Evolutionary conservation across 2,797 vertebrate species (phyloP).

Genomic region (Thamnophis elegans): DNA sequence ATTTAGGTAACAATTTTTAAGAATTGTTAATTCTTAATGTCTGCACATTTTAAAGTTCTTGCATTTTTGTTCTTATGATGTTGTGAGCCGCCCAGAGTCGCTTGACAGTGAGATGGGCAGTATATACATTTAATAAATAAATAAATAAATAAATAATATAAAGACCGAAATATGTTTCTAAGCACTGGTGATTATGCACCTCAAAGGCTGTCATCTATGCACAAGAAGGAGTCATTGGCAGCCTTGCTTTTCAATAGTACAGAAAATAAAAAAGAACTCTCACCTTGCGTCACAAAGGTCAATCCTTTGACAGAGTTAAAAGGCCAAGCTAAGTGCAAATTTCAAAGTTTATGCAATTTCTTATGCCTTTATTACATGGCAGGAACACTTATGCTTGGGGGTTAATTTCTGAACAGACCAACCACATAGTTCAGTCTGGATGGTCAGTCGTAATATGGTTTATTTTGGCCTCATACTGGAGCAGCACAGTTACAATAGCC

Average conservation of each 20-base stretch:
- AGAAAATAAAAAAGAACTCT: neutral
- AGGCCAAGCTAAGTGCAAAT: neutral
- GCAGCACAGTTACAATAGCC: neutral
- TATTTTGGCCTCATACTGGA: neutral
- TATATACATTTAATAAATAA: neutral
- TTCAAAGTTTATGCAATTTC: neutral
- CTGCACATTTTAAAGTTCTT: neutral
- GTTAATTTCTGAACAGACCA: neutral
- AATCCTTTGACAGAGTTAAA: neutral
- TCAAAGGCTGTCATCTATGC: neutral
- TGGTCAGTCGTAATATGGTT: neutral
- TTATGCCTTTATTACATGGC: neutral
- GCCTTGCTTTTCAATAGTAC: neutral
- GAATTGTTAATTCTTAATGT: neutral
- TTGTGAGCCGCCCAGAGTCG: neutral
- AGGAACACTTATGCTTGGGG: neutral
- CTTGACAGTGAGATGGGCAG: neutral
- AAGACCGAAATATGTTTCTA: neutral
- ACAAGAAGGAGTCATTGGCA: neutral
- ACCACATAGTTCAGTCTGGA: neutral
- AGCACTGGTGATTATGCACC: neutral
- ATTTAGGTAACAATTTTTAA: too few species aligned
- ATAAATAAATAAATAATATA: too few species aligned
- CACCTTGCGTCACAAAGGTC: neutral
- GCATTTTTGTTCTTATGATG: neutral